Base-by-base conservation (phyloP, 2,888 invertebrate species). In the Melieria picta region DNA sequence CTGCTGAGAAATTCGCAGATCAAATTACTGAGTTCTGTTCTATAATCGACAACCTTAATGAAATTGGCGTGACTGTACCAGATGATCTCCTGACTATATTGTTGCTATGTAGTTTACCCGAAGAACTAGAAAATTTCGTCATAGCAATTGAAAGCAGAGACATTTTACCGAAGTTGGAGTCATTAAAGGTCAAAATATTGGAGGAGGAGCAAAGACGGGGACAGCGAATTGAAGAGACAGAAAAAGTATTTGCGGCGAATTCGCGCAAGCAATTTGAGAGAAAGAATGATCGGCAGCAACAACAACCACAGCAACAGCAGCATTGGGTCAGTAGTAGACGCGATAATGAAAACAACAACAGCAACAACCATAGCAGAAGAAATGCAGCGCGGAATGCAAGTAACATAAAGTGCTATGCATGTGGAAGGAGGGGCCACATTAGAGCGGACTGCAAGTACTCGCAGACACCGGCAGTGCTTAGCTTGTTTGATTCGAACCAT, bases 1-100 rank as follows among this genome's bases (percentile, higher is more conserved):
- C 62, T 62, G 13, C 46, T 46, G 46, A 62, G 47, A 69, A 72
- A 30, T 46, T 62, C 56, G 58, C 67, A 61, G 50, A 67, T 64
- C 45, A 72, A 68, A 62, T 48, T 13, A 56, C 55, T 16, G 16
- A 64, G 58, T 48, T 64, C 48, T 43, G 57, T 57, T 64, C 69
- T 42, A 30, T 64, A 52, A 57, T 63, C 47, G 45, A 69, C 45
- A 30, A 57, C 63, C 56, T 56, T 57, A 58, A 50, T 64, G 46
- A 63, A 69, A 64, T 69, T 50, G 48, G 69, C 52, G 11, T 45
- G 6, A 46, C 62, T 69, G 62, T 62, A 62, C 62, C 46, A 11
- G 62, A 62, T 13, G 62, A 62, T 7, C 16, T 62, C 13, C 62
- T 62, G 9, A 47, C 47, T 43, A 62, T 62, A 62, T 47, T 62